A percentile compares a stretch with the other conserved stretches of the same genome.
Evolutionary conservation across 1,140 invertebrate species (phyloP).

Genomic region (Caenorhabditis remanei): DNA sequence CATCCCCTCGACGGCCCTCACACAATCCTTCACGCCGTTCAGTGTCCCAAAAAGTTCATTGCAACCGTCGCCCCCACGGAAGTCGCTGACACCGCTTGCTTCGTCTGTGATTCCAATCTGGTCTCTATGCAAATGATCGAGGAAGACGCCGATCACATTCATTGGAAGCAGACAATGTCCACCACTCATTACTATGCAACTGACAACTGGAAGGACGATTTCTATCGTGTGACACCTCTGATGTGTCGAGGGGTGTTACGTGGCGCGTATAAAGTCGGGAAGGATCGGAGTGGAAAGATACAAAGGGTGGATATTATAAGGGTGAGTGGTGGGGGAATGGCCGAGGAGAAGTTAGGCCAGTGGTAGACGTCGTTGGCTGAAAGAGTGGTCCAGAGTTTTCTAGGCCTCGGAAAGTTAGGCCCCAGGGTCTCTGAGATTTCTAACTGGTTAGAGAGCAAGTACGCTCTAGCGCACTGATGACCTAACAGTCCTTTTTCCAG

Average conservation of each 20-base stretch:
- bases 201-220: slow-evolving; percentile 65
- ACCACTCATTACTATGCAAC: slow-evolving; percentile 66
- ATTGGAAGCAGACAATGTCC: slow-evolving; percentile 67
- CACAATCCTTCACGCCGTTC: slow-evolving; percentile 32
- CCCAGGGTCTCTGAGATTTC: too few relatives aligned
- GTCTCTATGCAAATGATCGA: slow-evolving; percentile 66
- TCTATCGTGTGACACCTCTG: slow-evolving; percentile 62
- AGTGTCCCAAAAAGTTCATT: slow-evolving; percentile 40
- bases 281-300: slow-evolving; percentile 60
- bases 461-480: too few relatives aligned
- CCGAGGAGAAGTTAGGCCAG: too few relatives aligned
- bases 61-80: slow-evolving; percentile 61
- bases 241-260: slow-evolving; percentile 64
- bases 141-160: slow-evolving; percentile 55
- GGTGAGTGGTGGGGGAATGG: background rate
- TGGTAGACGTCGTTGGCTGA: too few relatives aligned
- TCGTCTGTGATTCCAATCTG: slow-evolving; percentile 67
- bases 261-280: slow-evolving; percentile 53
- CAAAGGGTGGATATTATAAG: slow-evolving; percentile 47
- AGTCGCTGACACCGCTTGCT: slow-evolving; percentile 68
- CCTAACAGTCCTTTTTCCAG: slow-evolving; percentile 8
- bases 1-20: slow-evolving; percentile 36
- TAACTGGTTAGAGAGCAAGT: too few relatives aligned
- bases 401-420: too few relatives aligned
- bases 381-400: too few relatives aligned